Percentiles rank a stretch among this genome's conserved stretches.
These are phyloP conservation scores for Pseudochirops corinnae DNA, from an alignment of 2,797 vertebrate genomes.

Conservation along the genomic window DNA sequence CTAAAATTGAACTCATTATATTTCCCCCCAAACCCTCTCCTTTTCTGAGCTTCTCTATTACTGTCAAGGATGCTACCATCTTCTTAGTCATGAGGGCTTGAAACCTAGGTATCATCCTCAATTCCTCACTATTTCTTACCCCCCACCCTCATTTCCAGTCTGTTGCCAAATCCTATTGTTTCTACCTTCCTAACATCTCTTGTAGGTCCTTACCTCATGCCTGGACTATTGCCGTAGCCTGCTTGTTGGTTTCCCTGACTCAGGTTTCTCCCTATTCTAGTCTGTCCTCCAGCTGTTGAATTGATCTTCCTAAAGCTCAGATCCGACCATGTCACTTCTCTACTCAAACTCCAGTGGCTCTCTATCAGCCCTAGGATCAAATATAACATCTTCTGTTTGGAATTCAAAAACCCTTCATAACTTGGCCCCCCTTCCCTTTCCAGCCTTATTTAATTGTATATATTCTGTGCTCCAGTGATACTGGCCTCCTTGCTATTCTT, in stretches of 20 bases:
- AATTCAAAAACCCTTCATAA: not conserved
- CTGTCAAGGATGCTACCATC: not conserved
- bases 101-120: not conserved
- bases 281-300: not conserved
- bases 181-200: not conserved
- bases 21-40: not conserved
- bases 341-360: not conserved
- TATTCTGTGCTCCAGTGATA: not conserved
- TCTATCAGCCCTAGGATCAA: not conserved
- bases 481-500: not conserved
- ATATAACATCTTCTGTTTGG: not conserved
- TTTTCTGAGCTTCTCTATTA: not conserved
- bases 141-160: not conserved
- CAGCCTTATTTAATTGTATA: not conserved
- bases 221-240: not conserved
- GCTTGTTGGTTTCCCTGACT: not conserved
- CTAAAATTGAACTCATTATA: not conserved
- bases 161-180: not conserved
- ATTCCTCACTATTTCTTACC: not conserved
- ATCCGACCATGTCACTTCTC: not conserved
- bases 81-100: not conserved
- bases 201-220: not conserved
- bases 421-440: not conserved
- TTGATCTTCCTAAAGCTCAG: not conserved
- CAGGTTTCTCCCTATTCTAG: not conserved